A percentile compares a stretch with the other conserved stretches of the same genome.
phyloP scores from a whole-genome alignment of 2,113 vertebrate genomes.

The Phoxinus phoxinus region DNA sequence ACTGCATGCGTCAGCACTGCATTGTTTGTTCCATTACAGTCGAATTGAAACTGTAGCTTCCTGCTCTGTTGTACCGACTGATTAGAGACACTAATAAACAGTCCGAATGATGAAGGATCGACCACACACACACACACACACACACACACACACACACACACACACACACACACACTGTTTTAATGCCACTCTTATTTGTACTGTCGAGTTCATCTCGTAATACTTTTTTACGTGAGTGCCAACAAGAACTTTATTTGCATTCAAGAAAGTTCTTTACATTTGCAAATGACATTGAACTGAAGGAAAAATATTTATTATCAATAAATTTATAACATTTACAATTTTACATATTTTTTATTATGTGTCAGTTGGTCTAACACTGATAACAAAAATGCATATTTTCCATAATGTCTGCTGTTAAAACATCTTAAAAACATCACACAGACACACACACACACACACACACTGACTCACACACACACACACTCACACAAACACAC shows the following conservation, averaged over 20 bases:
- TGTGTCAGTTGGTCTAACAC: no score
- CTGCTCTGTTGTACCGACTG: slow-evolving; percentile 45
- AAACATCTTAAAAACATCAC: no score
- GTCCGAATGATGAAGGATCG: background rate
- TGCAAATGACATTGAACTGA: background rate
- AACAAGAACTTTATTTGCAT: background rate
- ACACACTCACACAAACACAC: no score
- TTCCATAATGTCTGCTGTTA: no score
- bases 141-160: background rate
- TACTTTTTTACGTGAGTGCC: background rate
- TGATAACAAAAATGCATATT: no score
- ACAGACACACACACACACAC: no score
- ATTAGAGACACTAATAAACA: slow-evolving; percentile 30
- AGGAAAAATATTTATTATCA: no score
- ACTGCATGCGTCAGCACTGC: slow-evolving; percentile 22
- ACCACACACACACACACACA: background rate
- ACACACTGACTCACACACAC: no score
- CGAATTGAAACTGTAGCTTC: slow-evolving; percentile 57
- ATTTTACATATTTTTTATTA: no score
- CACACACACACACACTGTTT: background rate
- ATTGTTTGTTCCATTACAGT: slow-evolving; percentile 59
- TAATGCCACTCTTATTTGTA: background rate
- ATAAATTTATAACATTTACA: no score
- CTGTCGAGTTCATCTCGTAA: background rate
- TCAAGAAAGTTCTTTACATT: background rate